phyloP scores from a whole-genome alignment of 2,113 vertebrate species.

The Neofelis nebulosa region DNA sequence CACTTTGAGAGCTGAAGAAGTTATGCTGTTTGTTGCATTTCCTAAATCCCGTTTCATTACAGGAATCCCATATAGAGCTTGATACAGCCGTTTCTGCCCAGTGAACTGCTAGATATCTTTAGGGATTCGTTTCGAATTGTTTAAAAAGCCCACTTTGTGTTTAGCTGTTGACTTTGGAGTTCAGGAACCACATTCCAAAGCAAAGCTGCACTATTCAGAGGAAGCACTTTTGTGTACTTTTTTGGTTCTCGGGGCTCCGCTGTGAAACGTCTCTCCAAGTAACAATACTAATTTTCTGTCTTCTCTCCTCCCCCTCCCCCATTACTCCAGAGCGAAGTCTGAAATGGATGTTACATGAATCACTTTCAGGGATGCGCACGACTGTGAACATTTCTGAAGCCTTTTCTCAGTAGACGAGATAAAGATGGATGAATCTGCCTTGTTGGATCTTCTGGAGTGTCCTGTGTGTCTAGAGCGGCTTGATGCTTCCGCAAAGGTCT shows the following conservation, averaged over 20 bases:
- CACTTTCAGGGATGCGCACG: slow-evolving; percentile 65
- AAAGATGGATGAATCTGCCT: slow-evolving; percentile 96
- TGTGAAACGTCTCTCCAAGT: slow-evolving; percentile 61
- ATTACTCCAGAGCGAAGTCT: slow-evolving; percentile 81
- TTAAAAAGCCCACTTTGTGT: slow-evolving; percentile 32
- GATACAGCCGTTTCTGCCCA: not conserved
- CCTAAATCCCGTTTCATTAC: not conserved
- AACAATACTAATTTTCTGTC: slow-evolving; percentile 77
- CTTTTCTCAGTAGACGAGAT: slow-evolving; percentile 67
- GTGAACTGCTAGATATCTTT: not conserved
- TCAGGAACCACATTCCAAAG: slow-evolving; percentile 61
- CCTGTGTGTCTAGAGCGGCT: slow-evolving; percentile 98
- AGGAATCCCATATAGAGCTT: not conserved
- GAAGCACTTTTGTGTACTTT: slow-evolving; percentile 25
- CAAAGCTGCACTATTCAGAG: not conserved
- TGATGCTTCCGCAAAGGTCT: slow-evolving; percentile 96
- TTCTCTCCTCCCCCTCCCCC: slow-evolving; percentile 59
- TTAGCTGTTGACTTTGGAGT: slow-evolving; percentile 62
- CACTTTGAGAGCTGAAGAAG: slow-evolving; percentile 38
- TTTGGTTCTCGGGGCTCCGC: slow-evolving; percentile 39
- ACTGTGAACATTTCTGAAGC: slow-evolving; percentile 71
- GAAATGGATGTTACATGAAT: slow-evolving; percentile 97
- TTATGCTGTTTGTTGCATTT: slow-evolving; percentile 5
- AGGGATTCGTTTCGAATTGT: slow-evolving; percentile 36
- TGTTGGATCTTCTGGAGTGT: slow-evolving; percentile 98